Conservation (phyloP, 2,888 invertebrate species). For the Hymenopus coronatus region DNA sequence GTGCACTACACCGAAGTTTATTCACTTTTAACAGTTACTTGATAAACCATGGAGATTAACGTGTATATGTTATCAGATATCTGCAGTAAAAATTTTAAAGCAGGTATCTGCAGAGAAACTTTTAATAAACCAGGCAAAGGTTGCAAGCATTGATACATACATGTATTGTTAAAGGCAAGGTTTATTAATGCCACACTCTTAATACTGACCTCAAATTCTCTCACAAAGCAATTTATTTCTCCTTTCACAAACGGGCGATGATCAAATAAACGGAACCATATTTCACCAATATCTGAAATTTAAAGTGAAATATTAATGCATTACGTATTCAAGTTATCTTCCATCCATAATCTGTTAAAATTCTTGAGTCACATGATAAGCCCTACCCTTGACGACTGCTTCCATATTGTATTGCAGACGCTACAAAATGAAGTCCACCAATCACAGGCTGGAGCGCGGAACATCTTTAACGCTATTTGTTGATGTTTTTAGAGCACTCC, state of each 20-base stretch:
- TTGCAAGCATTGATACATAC: too few species aligned
- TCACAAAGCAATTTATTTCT: constrained; percentile 78
- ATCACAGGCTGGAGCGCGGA: not conserved
- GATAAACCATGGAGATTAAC: too few species aligned
- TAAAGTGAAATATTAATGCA: not conserved
- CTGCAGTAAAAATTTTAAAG: too few species aligned
- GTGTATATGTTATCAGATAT: too few species aligned
- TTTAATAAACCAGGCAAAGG: too few species aligned
- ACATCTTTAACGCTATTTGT: not conserved
- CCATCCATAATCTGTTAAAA: too few species aligned
- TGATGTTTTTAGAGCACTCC: not conserved
- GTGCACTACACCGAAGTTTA: too few species aligned
- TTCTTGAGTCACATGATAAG: constrained; percentile 32
- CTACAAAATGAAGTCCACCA: not conserved
- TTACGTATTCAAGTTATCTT: not conserved
- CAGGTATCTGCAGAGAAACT: too few species aligned
- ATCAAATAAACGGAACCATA: constrained; percentile 83
- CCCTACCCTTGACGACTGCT: constrained; percentile 46
- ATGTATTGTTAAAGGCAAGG: too few species aligned
- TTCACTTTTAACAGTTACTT: too few species aligned
- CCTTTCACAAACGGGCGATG: constrained; percentile 83
- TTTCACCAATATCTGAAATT: constrained; percentile 69
- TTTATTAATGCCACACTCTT: too few species aligned
- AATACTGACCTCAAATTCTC: constrained; percentile 76
- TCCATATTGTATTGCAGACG: constrained; percentile 41